A percentile compares a stretch with the other conserved stretches of the same genome.
These are phyloP conservation scores for Alethe castanea DNA, from an alignment of 2,113 vertebrate genomes.

Conservation along the genomic window DNA sequence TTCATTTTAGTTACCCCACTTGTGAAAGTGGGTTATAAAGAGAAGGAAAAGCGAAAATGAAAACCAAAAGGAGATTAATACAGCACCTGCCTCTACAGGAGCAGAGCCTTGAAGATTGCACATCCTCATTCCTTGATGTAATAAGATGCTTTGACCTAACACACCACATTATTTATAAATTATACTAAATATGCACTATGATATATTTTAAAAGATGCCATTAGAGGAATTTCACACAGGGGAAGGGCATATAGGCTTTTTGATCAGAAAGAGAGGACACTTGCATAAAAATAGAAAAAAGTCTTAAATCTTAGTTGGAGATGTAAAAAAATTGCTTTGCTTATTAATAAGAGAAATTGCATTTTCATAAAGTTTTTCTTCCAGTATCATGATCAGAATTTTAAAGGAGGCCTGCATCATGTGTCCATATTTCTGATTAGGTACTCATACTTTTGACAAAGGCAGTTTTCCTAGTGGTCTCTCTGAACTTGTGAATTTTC, in stretches of 20 bases:
- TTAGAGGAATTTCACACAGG: not conserved
- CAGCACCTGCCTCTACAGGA: not conserved
- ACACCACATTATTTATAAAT: conserved; percentile 54
- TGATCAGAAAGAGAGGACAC: not conserved
- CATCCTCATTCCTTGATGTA: not conserved
- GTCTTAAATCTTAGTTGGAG: not conserved
- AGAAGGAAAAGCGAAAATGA: not conserved
- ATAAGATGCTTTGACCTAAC: conserved; percentile 19
- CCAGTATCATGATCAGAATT: not conserved
- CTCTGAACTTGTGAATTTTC: not conserved
- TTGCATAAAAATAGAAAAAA: not conserved
- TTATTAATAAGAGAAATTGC: not conserved
- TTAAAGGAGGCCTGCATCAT: not conserved
- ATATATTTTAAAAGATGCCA: conserved; percentile 25
- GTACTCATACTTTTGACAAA: not conserved
- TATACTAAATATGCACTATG: conserved; percentile 38
- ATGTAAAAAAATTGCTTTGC: not conserved
- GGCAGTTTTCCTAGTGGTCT: not conserved
- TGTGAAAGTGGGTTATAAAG: not conserved
- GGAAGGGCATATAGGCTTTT: not conserved
- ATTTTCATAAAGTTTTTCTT: not conserved
- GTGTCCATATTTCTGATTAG: not conserved
- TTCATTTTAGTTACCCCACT: not conserved
- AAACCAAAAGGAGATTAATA: conserved; percentile 3
- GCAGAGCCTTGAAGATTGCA: conserved; percentile 10